These are phyloP conservation scores for Zaprionus taronus DNA, from an alignment of 1,140 invertebrate genomes.

Conservation along the genomic window DNA sequence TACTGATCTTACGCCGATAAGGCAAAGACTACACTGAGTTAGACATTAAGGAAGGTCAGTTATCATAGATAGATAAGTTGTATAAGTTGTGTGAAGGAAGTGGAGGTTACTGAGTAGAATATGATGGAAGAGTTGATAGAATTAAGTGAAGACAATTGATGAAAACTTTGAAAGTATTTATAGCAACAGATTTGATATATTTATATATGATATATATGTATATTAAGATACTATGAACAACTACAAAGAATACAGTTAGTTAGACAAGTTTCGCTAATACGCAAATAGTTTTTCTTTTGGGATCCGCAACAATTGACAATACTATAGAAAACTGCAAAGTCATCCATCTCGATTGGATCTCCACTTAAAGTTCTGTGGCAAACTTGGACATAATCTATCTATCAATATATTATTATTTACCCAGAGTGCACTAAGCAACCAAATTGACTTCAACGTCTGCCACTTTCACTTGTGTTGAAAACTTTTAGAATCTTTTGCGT, in stretches of 20 bases:
- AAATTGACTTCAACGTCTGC: conserved; percentile 43
- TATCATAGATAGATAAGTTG: not conserved
- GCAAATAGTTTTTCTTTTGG: too few relatives aligned
- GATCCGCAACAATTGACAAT: too few relatives aligned
- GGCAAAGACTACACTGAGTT: not conserved
- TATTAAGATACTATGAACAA: too few relatives aligned
- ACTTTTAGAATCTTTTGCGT: conserved; percentile 62
- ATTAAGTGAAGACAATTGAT: too few relatives aligned
- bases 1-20: not conserved
- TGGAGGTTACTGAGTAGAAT: too few relatives aligned
- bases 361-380: not conserved
- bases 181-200: too few relatives aligned
- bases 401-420: conserved; percentile 31
- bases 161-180: too few relatives aligned
- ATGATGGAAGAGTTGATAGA: too few relatives aligned
- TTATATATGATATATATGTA: too few relatives aligned
- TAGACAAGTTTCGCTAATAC: too few relatives aligned
- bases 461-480: conserved; percentile 69
- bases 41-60: not conserved
- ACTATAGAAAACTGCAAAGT: not conserved
- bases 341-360: conserved; percentile 3
- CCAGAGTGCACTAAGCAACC: conserved; percentile 13
- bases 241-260: too few relatives aligned
- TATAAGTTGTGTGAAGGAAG: not conserved
- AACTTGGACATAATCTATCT: conserved; percentile 17